A percentile compares a stretch with the other conserved stretches of the same genome.
Evolutionary conservation across 2,113 vertebrate genomes (phyloP).

Genomic region (Theristicus caerulescens): DNA sequence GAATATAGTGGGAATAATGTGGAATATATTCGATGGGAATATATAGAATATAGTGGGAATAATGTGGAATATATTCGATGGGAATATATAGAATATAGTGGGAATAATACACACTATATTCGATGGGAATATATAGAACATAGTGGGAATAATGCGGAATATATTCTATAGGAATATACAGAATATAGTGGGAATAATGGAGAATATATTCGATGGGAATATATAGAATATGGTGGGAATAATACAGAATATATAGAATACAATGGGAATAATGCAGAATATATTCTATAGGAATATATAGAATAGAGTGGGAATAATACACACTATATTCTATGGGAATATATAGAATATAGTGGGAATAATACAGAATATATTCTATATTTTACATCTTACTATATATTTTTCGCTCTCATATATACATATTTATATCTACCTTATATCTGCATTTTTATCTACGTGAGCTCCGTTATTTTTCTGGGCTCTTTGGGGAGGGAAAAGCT

Average conservation of each 20-base stretch:
- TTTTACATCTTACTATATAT: neutral
- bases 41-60: neutral
- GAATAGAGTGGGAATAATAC: no score
- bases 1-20: no score
- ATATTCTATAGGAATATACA: neutral
- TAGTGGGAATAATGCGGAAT: no score
- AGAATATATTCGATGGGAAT: neutral
- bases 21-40: neutral
- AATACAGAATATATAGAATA: neutral
- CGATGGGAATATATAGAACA: neutral
- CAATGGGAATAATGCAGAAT: no score
- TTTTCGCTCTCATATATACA: neutral
- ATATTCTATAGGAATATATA: no score
- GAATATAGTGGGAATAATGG: no score
- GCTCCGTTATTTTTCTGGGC: neutral
- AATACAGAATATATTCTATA: neutral
- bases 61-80: neutral
- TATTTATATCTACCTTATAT: no score
- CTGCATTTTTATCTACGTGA: accelerated
- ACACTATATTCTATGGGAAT: no score
- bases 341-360: no score
- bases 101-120: no score
- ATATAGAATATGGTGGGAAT: neutral
- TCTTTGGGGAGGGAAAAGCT: neutral
- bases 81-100: neutral